Evolutionary conservation across 2,888 invertebrate genomes (phyloP).

Genomic region (Troilus luridus): DNA sequence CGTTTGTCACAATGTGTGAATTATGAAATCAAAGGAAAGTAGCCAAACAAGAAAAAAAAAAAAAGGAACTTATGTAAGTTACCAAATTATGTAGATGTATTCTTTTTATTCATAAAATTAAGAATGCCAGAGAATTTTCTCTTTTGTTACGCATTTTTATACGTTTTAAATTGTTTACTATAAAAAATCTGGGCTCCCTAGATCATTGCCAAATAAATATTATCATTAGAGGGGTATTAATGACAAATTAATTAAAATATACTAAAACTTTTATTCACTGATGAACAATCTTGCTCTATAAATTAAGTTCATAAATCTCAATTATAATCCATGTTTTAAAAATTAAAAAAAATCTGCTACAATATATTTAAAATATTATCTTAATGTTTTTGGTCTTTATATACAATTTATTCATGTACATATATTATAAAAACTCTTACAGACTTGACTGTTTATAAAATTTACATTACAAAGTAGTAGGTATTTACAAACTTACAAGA

Average conservation of each 20-base stretch:
- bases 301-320: constrained; percentile 8
- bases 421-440: background rate
- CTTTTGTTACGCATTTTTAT: no score
- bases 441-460: background rate
- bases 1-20: no score
- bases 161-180: no score
- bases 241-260: background rate
- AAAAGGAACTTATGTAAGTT: no score
- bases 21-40: no score
- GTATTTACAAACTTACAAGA: constrained; percentile 7
- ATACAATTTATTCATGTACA: constrained; percentile 22
- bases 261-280: background rate
- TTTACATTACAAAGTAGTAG: background rate
- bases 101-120: no score
- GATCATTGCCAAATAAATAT: background rate
- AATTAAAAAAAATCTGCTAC: background rate
- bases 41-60: no score
- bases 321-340: background rate
- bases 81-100: no score
- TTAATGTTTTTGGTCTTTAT: background rate
- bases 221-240: background rate
- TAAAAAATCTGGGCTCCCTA: background rate
- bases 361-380: background rate
- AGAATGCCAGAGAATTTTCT: no score
- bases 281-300: background rate